These are phyloP conservation scores for Laticauda laticaudata DNA, from an alignment of 2,113 vertebrate species.

Conservation along the genomic window DNA sequence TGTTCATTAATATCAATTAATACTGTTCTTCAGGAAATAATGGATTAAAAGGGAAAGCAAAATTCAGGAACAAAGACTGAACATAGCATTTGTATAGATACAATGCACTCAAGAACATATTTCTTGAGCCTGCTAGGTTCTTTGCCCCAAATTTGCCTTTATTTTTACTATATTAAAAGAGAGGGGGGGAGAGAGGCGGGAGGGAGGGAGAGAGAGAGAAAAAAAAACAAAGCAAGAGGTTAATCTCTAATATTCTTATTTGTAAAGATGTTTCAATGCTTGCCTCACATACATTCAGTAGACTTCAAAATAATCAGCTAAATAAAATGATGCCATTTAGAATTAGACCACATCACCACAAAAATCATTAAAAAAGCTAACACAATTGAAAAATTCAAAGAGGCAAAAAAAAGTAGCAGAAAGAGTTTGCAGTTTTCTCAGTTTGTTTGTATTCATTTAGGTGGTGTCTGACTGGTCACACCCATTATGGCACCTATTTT, in stretches of 20 bases:
- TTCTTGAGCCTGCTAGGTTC: neutral
- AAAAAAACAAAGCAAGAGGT: accelerated
- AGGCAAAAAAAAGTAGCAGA: neutral
- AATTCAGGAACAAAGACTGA: neutral
- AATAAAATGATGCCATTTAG: neutral
- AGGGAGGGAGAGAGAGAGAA: neutral
- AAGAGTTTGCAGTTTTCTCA: neutral
- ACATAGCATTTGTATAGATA: neutral
- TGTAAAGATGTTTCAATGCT: neutral
- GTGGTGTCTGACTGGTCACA: neutral
- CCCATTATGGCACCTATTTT: neutral
- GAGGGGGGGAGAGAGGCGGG: neutral
- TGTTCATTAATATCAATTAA: neutral
- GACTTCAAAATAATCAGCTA: neutral
- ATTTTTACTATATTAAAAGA: neutral
- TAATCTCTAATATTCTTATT: neutral
- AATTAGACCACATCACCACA: neutral
- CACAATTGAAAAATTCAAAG: neutral
- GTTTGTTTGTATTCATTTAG: neutral
- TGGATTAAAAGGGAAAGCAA: neutral
- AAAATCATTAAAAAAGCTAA: neutral
- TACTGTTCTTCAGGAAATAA: neutral
- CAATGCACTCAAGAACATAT: neutral
- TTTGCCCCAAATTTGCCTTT: neutral
- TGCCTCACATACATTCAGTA: neutral